Conservation (phyloP, 2,113 vertebrate species). For the Condylura cristata region DNA sequence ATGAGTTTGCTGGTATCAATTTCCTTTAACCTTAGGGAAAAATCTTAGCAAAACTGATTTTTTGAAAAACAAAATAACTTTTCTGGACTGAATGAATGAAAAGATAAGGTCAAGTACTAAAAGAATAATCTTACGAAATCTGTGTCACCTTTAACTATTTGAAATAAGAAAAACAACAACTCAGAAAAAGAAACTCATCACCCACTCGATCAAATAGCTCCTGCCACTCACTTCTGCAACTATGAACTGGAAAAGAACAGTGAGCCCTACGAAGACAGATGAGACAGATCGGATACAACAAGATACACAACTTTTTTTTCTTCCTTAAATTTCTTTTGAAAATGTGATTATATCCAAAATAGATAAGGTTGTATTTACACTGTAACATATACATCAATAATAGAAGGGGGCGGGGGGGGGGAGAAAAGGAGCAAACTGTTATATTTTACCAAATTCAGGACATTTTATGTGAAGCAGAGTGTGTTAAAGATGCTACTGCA, state of each 20-base stretch:
- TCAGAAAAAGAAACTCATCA: neutral
- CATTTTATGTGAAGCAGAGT: neutral
- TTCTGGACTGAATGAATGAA: neutral
- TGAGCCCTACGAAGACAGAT: neutral
- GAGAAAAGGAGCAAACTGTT: neutral
- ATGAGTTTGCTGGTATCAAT: slow-evolving; percentile 25
- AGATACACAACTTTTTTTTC: neutral
- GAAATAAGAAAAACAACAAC: neutral
- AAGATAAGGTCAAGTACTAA: neutral
- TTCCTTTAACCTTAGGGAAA: neutral
- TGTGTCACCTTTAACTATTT: neutral
- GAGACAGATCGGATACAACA: neutral
- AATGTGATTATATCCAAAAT: neutral
- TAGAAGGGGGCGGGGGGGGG: neutral
- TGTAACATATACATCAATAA: neutral
- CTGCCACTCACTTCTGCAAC: neutral
- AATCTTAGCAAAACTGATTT: neutral
- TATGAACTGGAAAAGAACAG: neutral
- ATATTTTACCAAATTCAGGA: neutral
- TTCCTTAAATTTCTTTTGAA: slow-evolving; percentile 1
- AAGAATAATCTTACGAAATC: neutral
- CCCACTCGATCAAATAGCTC: neutral
- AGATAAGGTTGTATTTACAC: neutral
- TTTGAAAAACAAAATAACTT: slow-evolving; percentile 11
- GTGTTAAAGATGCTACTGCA: neutral